Evolutionary conservation across 2,797 vertebrate genomes (phyloP).

Genomic region (Numenius phaeopus): DNA sequence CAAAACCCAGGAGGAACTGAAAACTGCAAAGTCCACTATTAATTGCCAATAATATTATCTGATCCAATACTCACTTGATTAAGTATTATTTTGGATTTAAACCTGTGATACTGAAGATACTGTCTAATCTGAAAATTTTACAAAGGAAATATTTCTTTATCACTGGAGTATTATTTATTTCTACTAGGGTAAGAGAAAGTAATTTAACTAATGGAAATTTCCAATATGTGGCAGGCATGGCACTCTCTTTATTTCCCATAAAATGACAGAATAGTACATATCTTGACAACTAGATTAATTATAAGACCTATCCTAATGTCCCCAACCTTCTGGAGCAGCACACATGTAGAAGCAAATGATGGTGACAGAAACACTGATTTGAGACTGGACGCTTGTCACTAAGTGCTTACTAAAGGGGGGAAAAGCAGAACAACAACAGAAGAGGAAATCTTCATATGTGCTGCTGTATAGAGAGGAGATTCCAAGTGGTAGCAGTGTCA

Average conservation of each 20-base stretch:
- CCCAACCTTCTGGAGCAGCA: neutral
- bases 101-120: neutral
- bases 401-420: neutral
- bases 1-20: neutral
- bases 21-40: neutral
- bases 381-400: neutral
- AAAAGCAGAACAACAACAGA: neutral
- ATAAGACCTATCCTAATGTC: neutral
- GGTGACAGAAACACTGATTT: neutral
- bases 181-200: neutral
- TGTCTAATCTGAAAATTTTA: neutral
- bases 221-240: neutral
- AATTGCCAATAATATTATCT: neutral
- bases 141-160: neutral
- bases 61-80: neutral
- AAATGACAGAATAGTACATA: neutral
- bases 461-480: neutral
- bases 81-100: neutral
- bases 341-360: neutral
- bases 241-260: neutral
- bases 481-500: neutral
- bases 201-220: neutral
- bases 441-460: neutral
- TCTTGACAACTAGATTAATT: neutral
- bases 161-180: neutral